These are phyloP conservation scores for Alauda arvensis DNA, from an alignment of 2,797 vertebrate genomes.

Conservation along the genomic window DNA sequence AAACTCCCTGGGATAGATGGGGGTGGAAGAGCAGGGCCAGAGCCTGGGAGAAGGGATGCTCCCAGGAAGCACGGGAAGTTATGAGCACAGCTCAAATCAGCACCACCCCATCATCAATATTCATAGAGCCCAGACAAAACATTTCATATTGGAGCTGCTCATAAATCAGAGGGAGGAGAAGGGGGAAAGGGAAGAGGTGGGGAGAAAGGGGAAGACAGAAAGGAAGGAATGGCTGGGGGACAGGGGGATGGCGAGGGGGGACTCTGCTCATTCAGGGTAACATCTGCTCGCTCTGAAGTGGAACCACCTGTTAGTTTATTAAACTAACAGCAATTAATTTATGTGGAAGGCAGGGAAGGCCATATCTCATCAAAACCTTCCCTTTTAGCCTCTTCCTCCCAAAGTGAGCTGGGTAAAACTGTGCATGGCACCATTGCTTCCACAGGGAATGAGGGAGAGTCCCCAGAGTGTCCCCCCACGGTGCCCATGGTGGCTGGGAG, in stretches of 20 bases:
- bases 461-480: not conserved
- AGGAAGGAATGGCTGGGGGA: conserved; percentile 59
- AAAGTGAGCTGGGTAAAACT: not conserved
- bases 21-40: not conserved
- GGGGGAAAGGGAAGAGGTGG: not conserved
- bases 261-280: conserved; percentile 63
- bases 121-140: conserved; percentile 66
- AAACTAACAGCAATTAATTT: conserved; percentile 72
- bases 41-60: not conserved
- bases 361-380: conserved; percentile 46
- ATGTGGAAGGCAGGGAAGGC: conserved; percentile 62
- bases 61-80: conserved; percentile 48
- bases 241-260: conserved; percentile 38
- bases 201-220: conserved; percentile 55
- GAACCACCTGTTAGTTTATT: conserved; percentile 79
- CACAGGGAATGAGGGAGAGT: not conserved
- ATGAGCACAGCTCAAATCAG: conserved; percentile 56
- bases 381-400: conserved; percentile 17
- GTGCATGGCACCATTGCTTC: not conserved
- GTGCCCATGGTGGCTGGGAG: rapidly evolving
- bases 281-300: conserved; percentile 74
- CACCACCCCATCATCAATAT: conserved; percentile 64
- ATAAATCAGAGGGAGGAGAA: conserved; percentile 66
- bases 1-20: not conserved
- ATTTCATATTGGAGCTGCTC: conserved; percentile 50